These are phyloP conservation scores for Scaptomyza montana DNA, from an alignment of 1,140 invertebrate species.

Conservation along the genomic window DNA sequence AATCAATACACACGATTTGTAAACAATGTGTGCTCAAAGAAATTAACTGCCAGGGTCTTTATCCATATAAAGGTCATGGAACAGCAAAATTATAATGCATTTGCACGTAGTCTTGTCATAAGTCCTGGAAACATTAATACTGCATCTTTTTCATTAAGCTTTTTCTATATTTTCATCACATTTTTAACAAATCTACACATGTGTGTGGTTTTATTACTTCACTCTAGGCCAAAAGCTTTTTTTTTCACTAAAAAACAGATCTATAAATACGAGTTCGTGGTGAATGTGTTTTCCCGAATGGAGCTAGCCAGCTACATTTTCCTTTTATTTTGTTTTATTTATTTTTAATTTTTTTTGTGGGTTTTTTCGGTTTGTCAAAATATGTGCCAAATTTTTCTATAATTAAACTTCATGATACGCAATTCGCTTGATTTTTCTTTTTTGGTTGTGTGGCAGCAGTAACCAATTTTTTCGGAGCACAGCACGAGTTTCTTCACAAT, in stretches of 20 bases:
- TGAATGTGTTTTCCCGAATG: slow-evolving; percentile 54
- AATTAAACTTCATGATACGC: slow-evolving; percentile 61
- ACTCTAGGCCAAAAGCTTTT: slow-evolving; percentile 29
- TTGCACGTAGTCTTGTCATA: not conserved
- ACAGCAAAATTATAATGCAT: not conserved
- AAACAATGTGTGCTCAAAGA: slow-evolving; percentile 11
- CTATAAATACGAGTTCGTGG: slow-evolving; percentile 67
- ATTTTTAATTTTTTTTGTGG: not conserved
- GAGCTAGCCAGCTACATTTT: slow-evolving; percentile 59
- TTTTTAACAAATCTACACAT: not conserved
- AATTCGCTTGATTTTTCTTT: slow-evolving; percentile 23
- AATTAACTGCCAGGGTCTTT: slow-evolving; percentile 9
- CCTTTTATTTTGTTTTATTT: slow-evolving; percentile 10
- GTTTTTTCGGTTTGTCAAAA: slow-evolving; percentile 49
- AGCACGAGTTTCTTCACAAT: slow-evolving; percentile 30
- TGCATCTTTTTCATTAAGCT: not conserved
- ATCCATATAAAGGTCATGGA: slow-evolving; percentile 10
- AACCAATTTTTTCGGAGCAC: slow-evolving; percentile 58
- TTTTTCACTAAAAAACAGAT: slow-evolving; percentile 64
- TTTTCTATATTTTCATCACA: slow-evolving; percentile 10
- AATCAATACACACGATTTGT: slow-evolving; percentile 16
- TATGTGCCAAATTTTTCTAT: slow-evolving; percentile 71
- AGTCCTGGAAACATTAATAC: not conserved
- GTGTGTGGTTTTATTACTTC: not conserved
- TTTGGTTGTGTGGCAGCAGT: slow-evolving; percentile 17